These are phyloP conservation scores for Pristionchus arcanus DNA, from an alignment of 2,888 invertebrate genomes.

Conservation along the genomic window DNA sequence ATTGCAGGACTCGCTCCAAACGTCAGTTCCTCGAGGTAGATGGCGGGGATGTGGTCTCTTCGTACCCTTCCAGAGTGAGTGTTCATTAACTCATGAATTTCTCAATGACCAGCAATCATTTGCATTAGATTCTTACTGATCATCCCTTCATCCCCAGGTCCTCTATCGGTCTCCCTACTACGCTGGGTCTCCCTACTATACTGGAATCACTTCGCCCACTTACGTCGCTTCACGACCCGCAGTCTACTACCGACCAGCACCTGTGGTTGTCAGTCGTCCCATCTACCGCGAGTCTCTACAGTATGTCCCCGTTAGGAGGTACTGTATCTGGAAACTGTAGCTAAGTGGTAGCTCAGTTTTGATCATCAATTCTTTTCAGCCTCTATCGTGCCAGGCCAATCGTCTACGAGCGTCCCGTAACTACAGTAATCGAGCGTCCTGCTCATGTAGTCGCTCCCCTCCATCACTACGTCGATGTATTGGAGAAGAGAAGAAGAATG, in stretches of 20 bases:
- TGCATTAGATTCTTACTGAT: too few species aligned
- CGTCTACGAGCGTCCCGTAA: slow-evolving; percentile 38
- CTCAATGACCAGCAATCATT: neutral
- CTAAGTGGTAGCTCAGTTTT: neutral
- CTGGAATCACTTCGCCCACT: neutral
- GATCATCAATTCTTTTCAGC: neutral
- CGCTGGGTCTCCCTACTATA: slow-evolving; percentile 24
- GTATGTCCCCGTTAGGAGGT: slow-evolving; percentile 42
- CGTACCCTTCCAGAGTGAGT: neutral
- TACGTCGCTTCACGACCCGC: neutral
- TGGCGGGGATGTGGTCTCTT: neutral
- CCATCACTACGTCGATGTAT: neutral
- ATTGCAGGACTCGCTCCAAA: slow-evolving; percentile 37
- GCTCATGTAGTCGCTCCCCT: neutral
- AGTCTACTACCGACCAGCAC: neutral
- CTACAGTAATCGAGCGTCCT: slow-evolving; percentile 50
- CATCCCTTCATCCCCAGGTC: neutral
- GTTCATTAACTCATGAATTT: neutral
- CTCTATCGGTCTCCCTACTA: slow-evolving; percentile 38
- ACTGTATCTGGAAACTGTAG: neutral
- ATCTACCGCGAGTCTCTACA: slow-evolving; percentile 18
- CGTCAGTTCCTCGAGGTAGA: slow-evolving; percentile 50
- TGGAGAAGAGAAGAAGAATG: slow-evolving; percentile 46
- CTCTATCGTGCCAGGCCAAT: slow-evolving; percentile 30
- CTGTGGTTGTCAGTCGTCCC: slow-evolving; percentile 12